Conservation (phyloP, 2,797 vertebrate species). For the Manis pentadactyla region DNA sequence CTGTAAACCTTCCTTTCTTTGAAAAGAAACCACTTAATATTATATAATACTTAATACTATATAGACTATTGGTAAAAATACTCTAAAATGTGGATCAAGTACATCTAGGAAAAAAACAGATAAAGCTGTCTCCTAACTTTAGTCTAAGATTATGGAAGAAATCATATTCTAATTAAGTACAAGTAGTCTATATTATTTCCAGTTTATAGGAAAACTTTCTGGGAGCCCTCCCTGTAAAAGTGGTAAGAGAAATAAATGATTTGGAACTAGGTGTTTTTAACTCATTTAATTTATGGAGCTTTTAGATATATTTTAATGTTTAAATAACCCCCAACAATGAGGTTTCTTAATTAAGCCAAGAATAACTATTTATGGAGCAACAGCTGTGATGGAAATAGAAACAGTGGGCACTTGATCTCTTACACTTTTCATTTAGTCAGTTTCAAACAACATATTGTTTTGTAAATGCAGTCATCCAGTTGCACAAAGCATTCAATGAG, state of each 20-base stretch:
- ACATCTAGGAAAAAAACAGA: background rate
- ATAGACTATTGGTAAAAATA: background rate
- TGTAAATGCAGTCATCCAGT: background rate
- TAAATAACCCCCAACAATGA: background rate
- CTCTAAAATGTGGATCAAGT: background rate
- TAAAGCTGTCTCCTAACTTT: background rate
- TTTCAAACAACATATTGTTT: background rate
- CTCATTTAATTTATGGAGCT: background rate
- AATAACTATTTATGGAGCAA: background rate
- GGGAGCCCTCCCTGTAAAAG: background rate
- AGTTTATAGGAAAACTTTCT: background rate
- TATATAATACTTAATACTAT: background rate
- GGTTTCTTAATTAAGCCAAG: background rate
- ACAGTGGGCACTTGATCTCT: background rate
- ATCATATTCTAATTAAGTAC: background rate
- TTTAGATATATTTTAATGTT: conserved; percentile 21
- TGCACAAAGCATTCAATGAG: background rate
- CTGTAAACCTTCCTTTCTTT: conserved; percentile 1
- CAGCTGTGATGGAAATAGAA: background rate
- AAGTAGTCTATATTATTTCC: background rate
- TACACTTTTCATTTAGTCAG: background rate
- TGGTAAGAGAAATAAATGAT: background rate
- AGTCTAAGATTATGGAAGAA: background rate
- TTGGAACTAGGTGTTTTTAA: background rate
- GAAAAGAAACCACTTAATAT: background rate